Conservation (phyloP, 2,113 vertebrate species). For the Sitta europaea region DNA sequence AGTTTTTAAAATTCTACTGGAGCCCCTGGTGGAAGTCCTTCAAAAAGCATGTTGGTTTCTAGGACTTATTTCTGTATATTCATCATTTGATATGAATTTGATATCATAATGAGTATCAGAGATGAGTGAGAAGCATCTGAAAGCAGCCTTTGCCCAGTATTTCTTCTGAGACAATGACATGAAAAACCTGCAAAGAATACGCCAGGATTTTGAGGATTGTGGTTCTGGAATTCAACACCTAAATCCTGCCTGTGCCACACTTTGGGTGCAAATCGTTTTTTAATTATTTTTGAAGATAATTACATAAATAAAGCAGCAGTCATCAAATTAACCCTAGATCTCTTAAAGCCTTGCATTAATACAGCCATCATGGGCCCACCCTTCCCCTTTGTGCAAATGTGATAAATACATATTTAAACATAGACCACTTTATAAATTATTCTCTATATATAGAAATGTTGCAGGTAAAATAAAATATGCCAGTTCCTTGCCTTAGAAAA, state of each 20-base stretch:
- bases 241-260: not conserved
- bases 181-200: not conserved
- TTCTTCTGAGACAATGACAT: not conserved
- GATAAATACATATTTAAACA: not conserved
- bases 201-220: not conserved
- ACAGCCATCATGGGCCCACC: not conserved
- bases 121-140: not conserved
- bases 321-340: not conserved
- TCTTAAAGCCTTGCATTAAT: not conserved
- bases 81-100: not conserved
- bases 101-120: no score
- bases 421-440: not conserved
- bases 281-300: not conserved
- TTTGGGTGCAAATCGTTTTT: not conserved
- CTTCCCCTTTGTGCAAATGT: not conserved
- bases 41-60: not conserved
- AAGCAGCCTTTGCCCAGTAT: not conserved
- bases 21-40: not conserved
- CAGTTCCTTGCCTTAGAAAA: not conserved
- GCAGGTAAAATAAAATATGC: not conserved
- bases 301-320: not conserved
- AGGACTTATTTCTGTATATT: not conserved
- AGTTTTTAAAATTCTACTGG: not conserved
- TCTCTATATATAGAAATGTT: not conserved
- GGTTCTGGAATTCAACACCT: not conserved